phyloP scores from a whole-genome alignment of 2,888 invertebrate species.

The Glaucopsyche alexis region DNA sequence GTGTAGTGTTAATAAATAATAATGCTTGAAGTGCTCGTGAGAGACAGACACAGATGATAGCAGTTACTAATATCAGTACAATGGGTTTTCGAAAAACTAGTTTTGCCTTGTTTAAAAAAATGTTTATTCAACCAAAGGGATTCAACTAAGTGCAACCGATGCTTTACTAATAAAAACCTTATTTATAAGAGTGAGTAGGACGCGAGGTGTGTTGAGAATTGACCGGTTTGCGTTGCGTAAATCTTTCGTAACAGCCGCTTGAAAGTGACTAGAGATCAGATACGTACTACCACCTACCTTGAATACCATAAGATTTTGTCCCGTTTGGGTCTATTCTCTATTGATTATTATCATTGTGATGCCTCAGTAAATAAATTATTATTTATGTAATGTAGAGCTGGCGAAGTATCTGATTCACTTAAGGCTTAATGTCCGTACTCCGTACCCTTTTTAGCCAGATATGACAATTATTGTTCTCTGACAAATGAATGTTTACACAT shows the following conservation, averaged over 20 bases:
- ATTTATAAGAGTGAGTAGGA: conserved; percentile 11
- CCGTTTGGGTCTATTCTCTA: not conserved
- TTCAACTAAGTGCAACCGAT: not conserved
- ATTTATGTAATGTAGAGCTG: not conserved
- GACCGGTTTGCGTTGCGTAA: conserved; percentile 14
- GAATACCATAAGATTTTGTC: not conserved
- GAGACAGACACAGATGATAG: too few species aligned
- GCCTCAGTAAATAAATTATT: not conserved
- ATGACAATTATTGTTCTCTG: too few species aligned
- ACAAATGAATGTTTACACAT: too few species aligned
- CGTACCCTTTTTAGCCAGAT: too few species aligned
- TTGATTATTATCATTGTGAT: not conserved
- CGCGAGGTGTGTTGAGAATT: not conserved
- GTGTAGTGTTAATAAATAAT: too few species aligned
- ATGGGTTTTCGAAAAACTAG: too few species aligned
- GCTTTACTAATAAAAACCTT: not conserved
- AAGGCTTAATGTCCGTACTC: too few species aligned
- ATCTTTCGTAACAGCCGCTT: conserved; percentile 1
- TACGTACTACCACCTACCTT: not conserved
- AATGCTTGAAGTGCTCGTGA: too few species aligned
- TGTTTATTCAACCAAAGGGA: not conserved
- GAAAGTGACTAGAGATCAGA: conserved; percentile 9
- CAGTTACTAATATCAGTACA: too few species aligned
- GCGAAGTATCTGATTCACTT: not conserved
- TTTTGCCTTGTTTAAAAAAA: too few species aligned